A percentile compares a stretch with the other conserved stretches of the same genome.
Evolutionary conservation across 2,888 invertebrate genomes (phyloP).

Genomic region (Neoascia interrupta): DNA sequence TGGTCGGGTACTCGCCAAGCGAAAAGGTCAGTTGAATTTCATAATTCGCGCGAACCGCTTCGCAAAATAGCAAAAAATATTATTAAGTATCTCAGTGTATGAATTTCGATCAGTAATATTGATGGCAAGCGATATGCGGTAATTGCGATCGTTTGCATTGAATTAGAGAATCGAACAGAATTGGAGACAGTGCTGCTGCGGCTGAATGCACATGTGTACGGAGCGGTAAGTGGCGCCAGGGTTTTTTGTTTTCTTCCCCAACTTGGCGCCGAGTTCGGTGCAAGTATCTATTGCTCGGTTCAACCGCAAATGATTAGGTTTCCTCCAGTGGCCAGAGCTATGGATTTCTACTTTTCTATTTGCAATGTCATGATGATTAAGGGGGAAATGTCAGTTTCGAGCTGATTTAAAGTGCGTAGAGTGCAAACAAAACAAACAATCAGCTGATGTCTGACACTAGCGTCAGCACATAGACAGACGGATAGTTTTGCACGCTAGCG

Average conservation of each 20-base stretch:
- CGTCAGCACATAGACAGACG: constrained; percentile 21
- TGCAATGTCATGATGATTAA: constrained; percentile 55
- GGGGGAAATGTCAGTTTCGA: constrained; percentile 55
- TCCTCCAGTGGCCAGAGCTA: constrained; percentile 20
- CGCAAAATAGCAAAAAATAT: neutral
- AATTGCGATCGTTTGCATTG: constrained; percentile 65
- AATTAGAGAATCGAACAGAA: constrained; percentile 54
- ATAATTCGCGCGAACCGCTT: constrained; percentile 44
- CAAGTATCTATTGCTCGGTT: constrained; percentile 47
- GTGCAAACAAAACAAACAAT: constrained; percentile 28
- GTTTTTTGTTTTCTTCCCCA: too few relatives aligned
- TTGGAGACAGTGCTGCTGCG: constrained; percentile 26
- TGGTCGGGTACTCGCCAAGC: constrained; percentile 12
- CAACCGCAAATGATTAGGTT: constrained; percentile 66
- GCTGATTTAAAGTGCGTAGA: constrained; percentile 48
- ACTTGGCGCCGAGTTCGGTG: constrained; percentile 59
- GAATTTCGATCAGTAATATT: constrained; percentile 1
- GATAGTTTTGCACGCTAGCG: constrained; percentile 31
- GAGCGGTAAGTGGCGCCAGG: constrained; percentile 66
- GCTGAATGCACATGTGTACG: constrained; percentile 37
- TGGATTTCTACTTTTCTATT: constrained; percentile 13
- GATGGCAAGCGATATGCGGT: constrained; percentile 66
- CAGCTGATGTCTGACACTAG: constrained; percentile 45
- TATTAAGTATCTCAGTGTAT: neutral
- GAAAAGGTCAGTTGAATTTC: constrained; percentile 64